phyloP scores from a whole-genome alignment of 2,797 vertebrate species.

The Ciconia nigra region DNA sequence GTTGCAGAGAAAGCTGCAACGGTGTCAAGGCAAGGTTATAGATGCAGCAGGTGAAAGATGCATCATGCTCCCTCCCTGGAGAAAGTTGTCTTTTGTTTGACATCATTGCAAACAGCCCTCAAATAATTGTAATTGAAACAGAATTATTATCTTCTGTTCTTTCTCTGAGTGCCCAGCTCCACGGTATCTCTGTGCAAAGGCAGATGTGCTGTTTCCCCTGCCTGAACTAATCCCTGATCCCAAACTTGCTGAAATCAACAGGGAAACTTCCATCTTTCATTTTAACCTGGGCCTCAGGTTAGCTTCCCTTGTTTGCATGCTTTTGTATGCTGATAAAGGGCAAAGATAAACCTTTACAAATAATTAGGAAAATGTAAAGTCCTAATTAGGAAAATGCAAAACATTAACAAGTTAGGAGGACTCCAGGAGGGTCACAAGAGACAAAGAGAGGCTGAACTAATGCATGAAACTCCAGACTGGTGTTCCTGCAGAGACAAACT shows the following conservation, averaged over 20 bases:
- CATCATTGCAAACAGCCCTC: background rate
- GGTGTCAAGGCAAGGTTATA: background rate
- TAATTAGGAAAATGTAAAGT: background rate
- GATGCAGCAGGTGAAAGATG: background rate
- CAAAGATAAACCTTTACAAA: background rate
- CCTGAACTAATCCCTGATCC: background rate
- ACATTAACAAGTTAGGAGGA: background rate
- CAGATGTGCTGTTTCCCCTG: background rate
- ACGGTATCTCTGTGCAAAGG: fast-evolving
- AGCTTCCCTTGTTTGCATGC: background rate
- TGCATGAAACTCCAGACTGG: background rate
- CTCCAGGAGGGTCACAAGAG: background rate
- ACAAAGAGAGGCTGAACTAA: background rate
- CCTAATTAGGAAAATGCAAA: background rate
- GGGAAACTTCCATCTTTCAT: background rate
- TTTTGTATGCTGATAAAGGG: background rate
- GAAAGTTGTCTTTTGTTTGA: background rate
- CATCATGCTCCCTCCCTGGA: background rate
- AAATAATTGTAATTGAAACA: background rate
- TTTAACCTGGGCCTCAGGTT: background rate
- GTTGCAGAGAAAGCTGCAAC: background rate
- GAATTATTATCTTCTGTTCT: background rate
- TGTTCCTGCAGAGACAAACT: background rate
- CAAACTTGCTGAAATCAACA: background rate
- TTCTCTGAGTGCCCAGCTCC: background rate